Evolutionary conservation across 1,140 invertebrate species (phyloP), one percentile per base, ranked within the genome.

Genomic region (Drosophila orena): DNA sequence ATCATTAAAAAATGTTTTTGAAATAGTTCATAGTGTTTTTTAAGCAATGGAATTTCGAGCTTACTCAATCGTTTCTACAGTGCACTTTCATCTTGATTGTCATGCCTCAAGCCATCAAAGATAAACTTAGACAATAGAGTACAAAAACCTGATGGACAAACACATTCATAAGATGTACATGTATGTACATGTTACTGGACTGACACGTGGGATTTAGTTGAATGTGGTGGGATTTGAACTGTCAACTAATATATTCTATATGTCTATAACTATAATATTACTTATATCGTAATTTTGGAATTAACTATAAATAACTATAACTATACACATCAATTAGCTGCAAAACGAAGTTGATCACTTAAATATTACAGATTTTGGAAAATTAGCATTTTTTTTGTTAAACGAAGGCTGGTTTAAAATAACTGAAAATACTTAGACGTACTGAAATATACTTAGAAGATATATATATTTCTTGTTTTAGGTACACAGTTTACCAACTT

Each of bases 161-260:
- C 34, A 34, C 38, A 69, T 20, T 42, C 38, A 54, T 50, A 35
- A 24, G 50, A 20, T 11, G n/a, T n/a, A n/a, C n/a, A n/a, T n/a
- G n/a, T n/a, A n/a, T n/a, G n/a, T n/a, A n/a, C n/a, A n/a, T n/a
- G n/a, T n/a, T n/a, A n/a, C 34, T n/a, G 79, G 84, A 81, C 83
- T 86, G 69, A 65, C 76, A 80, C 89, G 84, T 88, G 85, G 84
- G 79, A 79, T 80, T 77, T 73, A 74, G 83, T 81, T 77, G 65
- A 76, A 44, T 89, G 84, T 88, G 84, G 84, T 88, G 84, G 84
- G 84, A 88, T 89, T 68, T 77, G 79, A 79, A 89, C 71, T 77
- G 50, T 69, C 68, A 77, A 75, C 77, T 78, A 47, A 52, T 62
- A 30, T 68, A 49, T 5, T 64, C n/a, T 49, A 27, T 27, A 27